Percentiles rank a stretch among this genome's conserved stretches.
These are phyloP conservation scores for Chrysaora quinquecirrha DNA, from an alignment of 30 jellyfish, hydroid and myxozoan species.

Conservation along the genomic window DNA sequence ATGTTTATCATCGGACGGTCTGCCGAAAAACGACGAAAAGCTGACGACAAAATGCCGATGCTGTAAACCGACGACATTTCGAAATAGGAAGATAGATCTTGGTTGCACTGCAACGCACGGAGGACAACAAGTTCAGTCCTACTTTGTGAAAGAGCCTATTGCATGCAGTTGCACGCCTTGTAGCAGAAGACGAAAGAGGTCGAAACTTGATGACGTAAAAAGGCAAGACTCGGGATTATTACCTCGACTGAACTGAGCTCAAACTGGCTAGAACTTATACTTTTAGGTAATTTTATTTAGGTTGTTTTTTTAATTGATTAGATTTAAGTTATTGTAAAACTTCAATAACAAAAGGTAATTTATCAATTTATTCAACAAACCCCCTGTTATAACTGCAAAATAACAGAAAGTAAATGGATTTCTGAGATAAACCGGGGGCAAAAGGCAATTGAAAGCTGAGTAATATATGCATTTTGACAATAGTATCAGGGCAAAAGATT, in stretches of 20 bases:
- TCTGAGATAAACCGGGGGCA: no score
- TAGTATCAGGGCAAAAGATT: no score
- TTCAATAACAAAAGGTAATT: background rate
- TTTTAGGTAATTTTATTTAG: background rate
- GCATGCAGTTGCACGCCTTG: slow-evolving; percentile 82
- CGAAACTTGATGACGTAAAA: slow-evolving; percentile 4
- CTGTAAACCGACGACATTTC: slow-evolving; percentile 75
- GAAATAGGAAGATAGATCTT: slow-evolving; percentile 7
- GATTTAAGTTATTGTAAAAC: background rate
- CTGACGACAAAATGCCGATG: slow-evolving; percentile 49
- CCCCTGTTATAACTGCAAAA: no score
- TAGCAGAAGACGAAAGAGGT: slow-evolving; percentile 59
- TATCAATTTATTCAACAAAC: background rate
- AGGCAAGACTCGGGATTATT: no score
- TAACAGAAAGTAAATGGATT: no score
- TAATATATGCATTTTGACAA: no score
- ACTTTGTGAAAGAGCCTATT: slow-evolving; percentile 45
- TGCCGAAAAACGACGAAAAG: slow-evolving; percentile 32
- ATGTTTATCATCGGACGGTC: slow-evolving; percentile 78
- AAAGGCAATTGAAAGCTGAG: no score
- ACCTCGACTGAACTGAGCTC: background rate
- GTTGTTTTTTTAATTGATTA: background rate
- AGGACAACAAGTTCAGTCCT: slow-evolving; percentile 28
- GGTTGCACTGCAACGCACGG: slow-evolving; percentile 31
- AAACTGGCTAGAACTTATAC: background rate